Base-by-base conservation (phyloP, 2,113 vertebrate species). In the Zosterops borbonicus region DNA sequence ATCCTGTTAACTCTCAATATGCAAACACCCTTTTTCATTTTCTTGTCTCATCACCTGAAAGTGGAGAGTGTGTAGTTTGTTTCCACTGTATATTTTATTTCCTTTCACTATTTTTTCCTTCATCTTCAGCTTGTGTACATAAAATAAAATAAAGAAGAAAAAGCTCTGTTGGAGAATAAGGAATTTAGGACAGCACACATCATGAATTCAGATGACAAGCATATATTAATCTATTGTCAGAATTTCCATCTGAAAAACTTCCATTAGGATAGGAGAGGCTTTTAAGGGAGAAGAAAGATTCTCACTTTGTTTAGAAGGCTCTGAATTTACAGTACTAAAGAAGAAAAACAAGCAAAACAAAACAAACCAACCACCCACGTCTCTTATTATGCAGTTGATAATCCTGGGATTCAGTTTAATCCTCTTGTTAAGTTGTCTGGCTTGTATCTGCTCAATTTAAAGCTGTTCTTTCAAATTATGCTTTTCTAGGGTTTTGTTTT, bases 331-430 rank as follows among this genome's bases (percentile, higher is more conserved):
- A 78, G 33, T 25, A 60, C 46, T 44, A 42, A 53, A 18, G 23
- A 41, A 29, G 46, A 90, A 76, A 81, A 14, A 14, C 29, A 73
- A 89, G 44, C 5, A 3, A 71, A 86, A 31, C 71, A 88, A 37
- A 49, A 47, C 29, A 50, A 47, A 24, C 21, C 27, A 20, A 14
- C 5, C 47, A 44, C 33, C 41, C 49, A 60, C 2, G 0, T 74
- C 62, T 92, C 35, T 65, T 85, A 70, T 50, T 83, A 69, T 65
- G 75, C 33, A 83, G 75, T 7, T 83, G 67, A 87, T 97, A 95
- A 97, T 96, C 93, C 82, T 0, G 0, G 78, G 91, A 92, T 89
- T 95, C 78, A 77, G 58, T 83, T 88, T 96, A 95, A 95, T 96
- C 94, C 85, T 89, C 84, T 90, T 89, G 75, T 91, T 91, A 92